These are phyloP conservation scores for Tanaodytes sp. DNA, from an alignment of 2,888 invertebrate genomes.

Conservation along the genomic window DNA sequence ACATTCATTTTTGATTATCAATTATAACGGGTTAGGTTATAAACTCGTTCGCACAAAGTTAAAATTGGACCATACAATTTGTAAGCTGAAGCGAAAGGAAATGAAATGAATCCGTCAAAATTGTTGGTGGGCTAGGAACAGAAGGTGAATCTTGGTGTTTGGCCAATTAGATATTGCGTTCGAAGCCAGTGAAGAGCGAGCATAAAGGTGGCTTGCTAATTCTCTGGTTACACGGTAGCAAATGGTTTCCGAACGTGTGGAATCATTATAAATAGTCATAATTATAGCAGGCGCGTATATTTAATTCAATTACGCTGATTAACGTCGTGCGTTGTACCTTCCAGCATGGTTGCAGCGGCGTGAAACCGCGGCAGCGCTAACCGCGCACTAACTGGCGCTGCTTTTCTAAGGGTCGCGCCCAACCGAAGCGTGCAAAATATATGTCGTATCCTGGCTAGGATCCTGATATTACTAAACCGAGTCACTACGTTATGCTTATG, in stretches of 20 bases:
- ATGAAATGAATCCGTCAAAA: too few species aligned
- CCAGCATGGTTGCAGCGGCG: constrained; percentile 33
- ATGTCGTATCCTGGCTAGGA: constrained; percentile 67
- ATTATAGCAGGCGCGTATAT: constrained; percentile 72
- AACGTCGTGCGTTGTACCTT: constrained; percentile 70
- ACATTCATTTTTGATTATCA: too few species aligned
- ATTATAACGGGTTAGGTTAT: too few species aligned
- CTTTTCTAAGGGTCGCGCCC: constrained; percentile 36
- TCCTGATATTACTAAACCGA: constrained; percentile 62
- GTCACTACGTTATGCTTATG: constrained; percentile 70
- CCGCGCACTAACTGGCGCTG: constrained; percentile 41
- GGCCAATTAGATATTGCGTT: constrained; percentile 31
- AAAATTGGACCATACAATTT: too few species aligned
- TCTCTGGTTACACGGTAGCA: constrained; percentile 41
- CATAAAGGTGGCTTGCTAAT: constrained; percentile 28
- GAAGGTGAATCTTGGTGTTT: too few species aligned
- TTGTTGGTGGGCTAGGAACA: too few species aligned
- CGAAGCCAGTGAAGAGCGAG: constrained; percentile 11
- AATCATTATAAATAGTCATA: constrained; percentile 73
- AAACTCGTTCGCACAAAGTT: too few species aligned
- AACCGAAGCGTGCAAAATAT: constrained; percentile 65
- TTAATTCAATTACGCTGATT: constrained; percentile 73
- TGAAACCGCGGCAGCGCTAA: constrained; percentile 48
- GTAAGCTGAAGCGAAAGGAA: too few species aligned
- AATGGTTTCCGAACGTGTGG: constrained; percentile 52